phyloP scores from a whole-genome alignment of 2,113 vertebrate genomes.

The Heterotis niloticus region DNA sequence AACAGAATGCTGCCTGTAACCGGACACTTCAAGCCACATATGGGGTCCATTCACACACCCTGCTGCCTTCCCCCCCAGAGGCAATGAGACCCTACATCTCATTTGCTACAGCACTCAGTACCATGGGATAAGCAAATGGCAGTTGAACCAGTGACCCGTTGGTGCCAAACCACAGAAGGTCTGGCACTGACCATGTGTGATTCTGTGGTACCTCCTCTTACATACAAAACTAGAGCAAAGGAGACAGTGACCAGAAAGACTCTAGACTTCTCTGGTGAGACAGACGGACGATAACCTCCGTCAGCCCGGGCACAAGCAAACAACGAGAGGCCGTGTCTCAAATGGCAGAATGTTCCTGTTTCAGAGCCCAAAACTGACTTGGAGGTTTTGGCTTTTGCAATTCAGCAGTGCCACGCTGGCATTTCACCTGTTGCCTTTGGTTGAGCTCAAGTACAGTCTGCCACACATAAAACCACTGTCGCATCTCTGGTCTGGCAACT shows the following conservation, averaged over 20 bases:
- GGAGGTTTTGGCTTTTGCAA: background rate
- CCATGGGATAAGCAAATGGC: background rate
- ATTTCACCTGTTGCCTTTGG: background rate
- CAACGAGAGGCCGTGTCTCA: background rate
- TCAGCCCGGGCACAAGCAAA: background rate
- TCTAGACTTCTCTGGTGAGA: background rate
- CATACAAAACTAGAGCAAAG: background rate
- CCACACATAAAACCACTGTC: background rate
- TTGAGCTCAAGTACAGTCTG: background rate
- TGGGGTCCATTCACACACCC: constrained; percentile 38
- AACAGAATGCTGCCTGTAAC: constrained; percentile 41
- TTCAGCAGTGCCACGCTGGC: background rate
- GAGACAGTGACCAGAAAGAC: background rate
- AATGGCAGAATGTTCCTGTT: too few relatives aligned
- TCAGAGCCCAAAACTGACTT: background rate
- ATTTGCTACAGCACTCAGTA: background rate
- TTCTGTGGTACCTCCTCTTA: too few relatives aligned
- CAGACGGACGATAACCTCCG: background rate
- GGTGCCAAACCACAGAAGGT: background rate
- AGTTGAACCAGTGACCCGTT: background rate
- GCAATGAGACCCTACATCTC: background rate
- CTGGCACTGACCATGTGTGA: background rate
- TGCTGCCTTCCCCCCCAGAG: constrained; percentile 2
- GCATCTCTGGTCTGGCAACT: background rate
- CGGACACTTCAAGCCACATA: constrained; percentile 33